Conservation (phyloP, 2,113 vertebrate genomes). For the Brachionichthys hirsutus region DNA sequence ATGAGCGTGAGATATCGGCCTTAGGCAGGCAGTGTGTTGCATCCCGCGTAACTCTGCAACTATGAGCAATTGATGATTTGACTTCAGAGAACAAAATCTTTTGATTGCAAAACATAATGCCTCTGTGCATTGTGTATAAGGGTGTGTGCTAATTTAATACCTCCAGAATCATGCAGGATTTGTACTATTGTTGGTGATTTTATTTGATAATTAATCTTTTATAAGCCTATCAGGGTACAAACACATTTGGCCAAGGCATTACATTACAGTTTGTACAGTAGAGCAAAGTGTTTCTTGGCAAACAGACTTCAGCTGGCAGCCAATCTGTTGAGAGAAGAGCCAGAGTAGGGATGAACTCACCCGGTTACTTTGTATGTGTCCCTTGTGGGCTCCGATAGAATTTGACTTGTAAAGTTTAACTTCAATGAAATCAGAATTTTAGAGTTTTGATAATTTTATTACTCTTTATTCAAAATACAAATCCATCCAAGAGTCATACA, state of each 20-base stretch:
- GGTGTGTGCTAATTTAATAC: conserved; percentile 5
- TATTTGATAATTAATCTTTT: conserved; percentile 60
- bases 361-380: conserved; percentile 14
- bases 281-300: conserved; percentile 55
- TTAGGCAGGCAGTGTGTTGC: conserved; percentile 6
- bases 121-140: not conserved
- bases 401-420: conserved; percentile 24
- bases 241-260: conserved; percentile 46
- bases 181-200: conserved; percentile 41
- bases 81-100: conserved; percentile 22
- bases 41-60: not conserved
- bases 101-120: no score
- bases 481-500: no score
- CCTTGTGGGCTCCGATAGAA: conserved; percentile 14
- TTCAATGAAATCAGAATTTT: conserved; percentile 18
- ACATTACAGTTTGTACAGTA: conserved; percentile 55
- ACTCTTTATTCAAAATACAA: not conserved
- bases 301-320: conserved; percentile 47
- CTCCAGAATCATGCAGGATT: conserved; percentile 11
- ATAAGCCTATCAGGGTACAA: conserved; percentile 56
- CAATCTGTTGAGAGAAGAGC: conserved; percentile 35
- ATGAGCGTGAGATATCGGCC: conserved; percentile 42
- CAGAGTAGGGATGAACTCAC: conserved; percentile 7
- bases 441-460: conserved; percentile 26
- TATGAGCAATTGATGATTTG: conserved; percentile 4